Percentiles rank a stretch among this genome's conserved stretches.
Evolutionary conservation across 2,888 invertebrate genomes (phyloP).

Genomic region (Pharmacophagus antenor): DNA sequence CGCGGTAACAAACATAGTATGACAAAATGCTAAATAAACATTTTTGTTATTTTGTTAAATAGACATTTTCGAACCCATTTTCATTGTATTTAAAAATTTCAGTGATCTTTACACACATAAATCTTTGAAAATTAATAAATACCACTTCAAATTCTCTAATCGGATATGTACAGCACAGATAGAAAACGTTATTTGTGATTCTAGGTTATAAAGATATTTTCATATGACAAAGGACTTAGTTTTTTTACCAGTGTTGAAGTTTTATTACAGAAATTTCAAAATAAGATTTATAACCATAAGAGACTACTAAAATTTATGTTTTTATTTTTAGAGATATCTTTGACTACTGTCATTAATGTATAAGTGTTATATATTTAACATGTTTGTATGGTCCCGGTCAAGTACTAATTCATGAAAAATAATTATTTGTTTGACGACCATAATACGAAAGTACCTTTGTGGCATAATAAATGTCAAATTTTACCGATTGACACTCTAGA

Average conservation of each 20-base stretch:
- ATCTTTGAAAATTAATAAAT: conserved; percentile 32
- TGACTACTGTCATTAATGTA: neutral
- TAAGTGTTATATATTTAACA: neutral
- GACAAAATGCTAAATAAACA: conserved; percentile 36
- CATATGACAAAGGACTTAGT: conserved; percentile 10
- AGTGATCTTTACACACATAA: conserved; percentile 24
- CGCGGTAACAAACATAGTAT: conserved; percentile 60
- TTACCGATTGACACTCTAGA: neutral
- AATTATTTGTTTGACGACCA: too few species aligned
- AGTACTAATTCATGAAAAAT: too few species aligned
- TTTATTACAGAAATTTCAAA: neutral
- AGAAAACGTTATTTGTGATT: conserved; percentile 23
- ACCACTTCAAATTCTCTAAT: conserved; percentile 33
- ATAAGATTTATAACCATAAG: neutral
- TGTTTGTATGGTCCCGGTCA: too few species aligned
- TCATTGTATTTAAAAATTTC: conserved; percentile 23
- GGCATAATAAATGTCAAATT: neutral
- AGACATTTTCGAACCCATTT: conserved; percentile 28
- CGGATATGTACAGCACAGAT: conserved; percentile 30
- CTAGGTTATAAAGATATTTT: conserved; percentile 17
- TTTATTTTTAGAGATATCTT: neutral
- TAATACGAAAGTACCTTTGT: too few species aligned
- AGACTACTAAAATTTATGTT: neutral
- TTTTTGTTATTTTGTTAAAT: conserved; percentile 25
- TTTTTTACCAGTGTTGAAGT: neutral